Percentiles rank a stretch among this genome's conserved stretches.
These are phyloP conservation scores for Zaprionus tsacasi DNA, from an alignment of 1,140 invertebrate species.

Conservation along the genomic window DNA sequence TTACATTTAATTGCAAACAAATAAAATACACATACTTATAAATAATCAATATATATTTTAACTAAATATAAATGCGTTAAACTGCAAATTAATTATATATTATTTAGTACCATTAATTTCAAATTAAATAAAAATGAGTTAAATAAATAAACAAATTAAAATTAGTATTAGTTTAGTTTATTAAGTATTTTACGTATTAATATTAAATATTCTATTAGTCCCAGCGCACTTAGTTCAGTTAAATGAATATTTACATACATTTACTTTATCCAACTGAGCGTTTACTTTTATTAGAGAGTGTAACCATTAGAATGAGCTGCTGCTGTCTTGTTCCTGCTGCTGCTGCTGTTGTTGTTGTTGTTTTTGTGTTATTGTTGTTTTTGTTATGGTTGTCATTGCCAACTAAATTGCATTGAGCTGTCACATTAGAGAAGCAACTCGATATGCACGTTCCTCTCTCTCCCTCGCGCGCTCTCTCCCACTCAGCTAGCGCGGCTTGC, in stretches of 20 bases:
- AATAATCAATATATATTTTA: too few relatives aligned
- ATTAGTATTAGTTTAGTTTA: too few relatives aligned
- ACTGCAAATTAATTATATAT: too few relatives aligned
- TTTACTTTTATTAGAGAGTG: slow-evolving; percentile 42
- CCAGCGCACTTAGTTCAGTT: too few relatives aligned
- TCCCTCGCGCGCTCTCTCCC: background rate
- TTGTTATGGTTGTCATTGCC: slow-evolving; percentile 65
- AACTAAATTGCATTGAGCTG: slow-evolving; percentile 83
- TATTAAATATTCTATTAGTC: too few relatives aligned
- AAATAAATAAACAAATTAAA: too few relatives aligned
- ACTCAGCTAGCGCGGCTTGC: background rate
- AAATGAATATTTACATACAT: background rate
- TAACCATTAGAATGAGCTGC: slow-evolving; percentile 64
- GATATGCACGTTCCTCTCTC: slow-evolving; percentile 56
- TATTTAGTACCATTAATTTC: too few relatives aligned
- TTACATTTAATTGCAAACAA: too few relatives aligned
- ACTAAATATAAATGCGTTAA: too few relatives aligned
- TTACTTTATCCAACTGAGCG: background rate
- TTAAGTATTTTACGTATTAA: too few relatives aligned
- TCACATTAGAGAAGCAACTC: slow-evolving; percentile 81
- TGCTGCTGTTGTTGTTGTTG: slow-evolving; percentile 34
- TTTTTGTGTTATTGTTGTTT: slow-evolving; percentile 31
- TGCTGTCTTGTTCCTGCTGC: slow-evolving; percentile 32
- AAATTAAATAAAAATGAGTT: too few relatives aligned
- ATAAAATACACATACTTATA: too few relatives aligned